These are phyloP conservation scores for Porites divaricata DNA, from an alignment of 92 coral and sea anemone species.

Conservation along the genomic window DNA sequence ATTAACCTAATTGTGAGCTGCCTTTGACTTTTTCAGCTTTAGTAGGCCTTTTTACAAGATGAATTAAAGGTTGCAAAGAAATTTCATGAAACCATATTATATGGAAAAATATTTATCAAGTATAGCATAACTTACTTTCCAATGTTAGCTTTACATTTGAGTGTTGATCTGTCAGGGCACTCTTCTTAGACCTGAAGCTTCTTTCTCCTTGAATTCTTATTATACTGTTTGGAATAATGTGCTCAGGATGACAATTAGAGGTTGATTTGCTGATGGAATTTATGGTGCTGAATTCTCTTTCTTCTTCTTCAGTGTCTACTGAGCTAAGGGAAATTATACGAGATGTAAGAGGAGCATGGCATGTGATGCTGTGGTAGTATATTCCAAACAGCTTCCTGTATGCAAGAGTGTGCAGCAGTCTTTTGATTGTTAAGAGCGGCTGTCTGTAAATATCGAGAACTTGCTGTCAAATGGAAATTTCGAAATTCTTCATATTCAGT, in stretches of 20 bases:
- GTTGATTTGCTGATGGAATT: conserved; percentile 35
- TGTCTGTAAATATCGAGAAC: no score
- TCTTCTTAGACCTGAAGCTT: conserved; percentile 6
- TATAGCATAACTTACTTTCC: no score
- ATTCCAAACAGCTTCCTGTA: conserved; percentile 27
- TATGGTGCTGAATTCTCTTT: conserved; percentile 29
- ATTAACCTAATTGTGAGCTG: no score
- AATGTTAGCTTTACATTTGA: conserved; percentile 15
- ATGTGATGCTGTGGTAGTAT: conserved; percentile 4
- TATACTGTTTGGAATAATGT: conserved; percentile 29
- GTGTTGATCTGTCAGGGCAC: conserved; percentile 20
- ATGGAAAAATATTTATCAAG: no score
- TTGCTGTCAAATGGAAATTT: no score
- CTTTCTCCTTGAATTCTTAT: conserved; percentile 35
- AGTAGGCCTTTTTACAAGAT: no score
- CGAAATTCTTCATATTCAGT: no score
- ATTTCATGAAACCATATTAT: no score
- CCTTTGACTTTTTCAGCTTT: no score
- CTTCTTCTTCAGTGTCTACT: conserved; percentile 35
- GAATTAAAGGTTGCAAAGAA: no score
- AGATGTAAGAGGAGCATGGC: conserved; percentile 5
- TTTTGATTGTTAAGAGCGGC: conserved; percentile 11
- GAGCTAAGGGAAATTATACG: neutral
- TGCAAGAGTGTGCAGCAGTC: conserved; percentile 28
- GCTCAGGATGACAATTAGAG: conserved; percentile 38